Conservation (phyloP, 2,888 invertebrate species). For the Chrysolina americana region DNA sequence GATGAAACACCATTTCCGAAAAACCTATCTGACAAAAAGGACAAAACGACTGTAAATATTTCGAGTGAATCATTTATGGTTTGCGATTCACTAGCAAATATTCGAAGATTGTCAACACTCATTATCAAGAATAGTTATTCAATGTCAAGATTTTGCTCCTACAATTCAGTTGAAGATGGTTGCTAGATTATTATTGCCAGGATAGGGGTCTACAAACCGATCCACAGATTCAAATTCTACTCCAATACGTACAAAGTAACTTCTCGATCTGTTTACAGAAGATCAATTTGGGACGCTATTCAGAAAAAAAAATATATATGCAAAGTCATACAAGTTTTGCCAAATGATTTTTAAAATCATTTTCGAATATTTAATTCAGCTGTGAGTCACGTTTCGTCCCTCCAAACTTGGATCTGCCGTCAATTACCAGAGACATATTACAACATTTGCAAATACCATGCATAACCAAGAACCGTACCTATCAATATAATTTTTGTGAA, state of each 20-base stretch:
- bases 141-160: too few species aligned
- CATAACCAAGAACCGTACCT: too few species aligned
- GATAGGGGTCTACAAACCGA: not conserved
- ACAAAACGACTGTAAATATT: too few species aligned
- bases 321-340: not conserved
- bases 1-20: too few species aligned
- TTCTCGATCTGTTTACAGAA: not conserved
- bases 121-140: too few species aligned
- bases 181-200: not conserved
- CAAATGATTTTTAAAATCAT: not conserved
- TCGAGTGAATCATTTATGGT: too few species aligned
- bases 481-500: not conserved
- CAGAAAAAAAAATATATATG: not conserved
- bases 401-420: too few species aligned
- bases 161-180: too few species aligned
- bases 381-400: not conserved
- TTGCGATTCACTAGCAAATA: too few species aligned
- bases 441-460: too few species aligned
- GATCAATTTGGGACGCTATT: not conserved
- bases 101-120: too few species aligned
- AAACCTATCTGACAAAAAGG: too few species aligned
- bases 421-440: not conserved
- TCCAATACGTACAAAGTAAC: not conserved
- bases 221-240: not conserved
- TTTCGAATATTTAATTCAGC: not conserved